Conservation (phyloP, 1,140 invertebrate genomes). For the Eubasilissa regina region DNA sequence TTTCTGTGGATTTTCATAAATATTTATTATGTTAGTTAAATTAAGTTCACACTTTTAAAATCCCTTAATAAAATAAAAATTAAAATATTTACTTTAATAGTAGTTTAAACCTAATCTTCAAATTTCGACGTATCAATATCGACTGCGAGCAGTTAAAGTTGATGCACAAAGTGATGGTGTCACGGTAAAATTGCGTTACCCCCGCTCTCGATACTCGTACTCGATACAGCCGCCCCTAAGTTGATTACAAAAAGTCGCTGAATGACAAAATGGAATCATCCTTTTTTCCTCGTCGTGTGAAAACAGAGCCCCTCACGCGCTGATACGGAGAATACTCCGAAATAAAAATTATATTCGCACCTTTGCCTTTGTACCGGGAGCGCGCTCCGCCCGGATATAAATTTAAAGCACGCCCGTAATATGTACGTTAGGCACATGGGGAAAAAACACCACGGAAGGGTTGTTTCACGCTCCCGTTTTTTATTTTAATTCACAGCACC, state of each 20-base stretch:
- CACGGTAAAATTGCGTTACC: too few species aligned
- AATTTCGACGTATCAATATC: too few species aligned
- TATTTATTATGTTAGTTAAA: too few species aligned
- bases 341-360: conserved; percentile 34
- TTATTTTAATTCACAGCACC: background rate
- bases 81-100: too few species aligned
- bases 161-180: too few species aligned
- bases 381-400: background rate
- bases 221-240: background rate
- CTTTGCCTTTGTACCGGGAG: background rate
- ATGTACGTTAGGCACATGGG: background rate
- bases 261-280: conserved; percentile 9
- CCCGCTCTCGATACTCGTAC: background rate
- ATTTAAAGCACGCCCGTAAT: conserved; percentile 2
- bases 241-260: conserved; percentile 28
- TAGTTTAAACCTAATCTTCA: too few species aligned
- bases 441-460: background rate
- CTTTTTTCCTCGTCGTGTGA: background rate
- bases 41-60: too few species aligned
- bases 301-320: background rate
- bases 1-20: too few species aligned
- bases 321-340: background rate
- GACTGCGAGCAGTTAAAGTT: too few species aligned
- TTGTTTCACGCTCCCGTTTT: background rate
- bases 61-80: too few species aligned